phyloP scores from a whole-genome alignment of 1,140 invertebrate genomes.

The Drosophila ohnishii region DNA sequence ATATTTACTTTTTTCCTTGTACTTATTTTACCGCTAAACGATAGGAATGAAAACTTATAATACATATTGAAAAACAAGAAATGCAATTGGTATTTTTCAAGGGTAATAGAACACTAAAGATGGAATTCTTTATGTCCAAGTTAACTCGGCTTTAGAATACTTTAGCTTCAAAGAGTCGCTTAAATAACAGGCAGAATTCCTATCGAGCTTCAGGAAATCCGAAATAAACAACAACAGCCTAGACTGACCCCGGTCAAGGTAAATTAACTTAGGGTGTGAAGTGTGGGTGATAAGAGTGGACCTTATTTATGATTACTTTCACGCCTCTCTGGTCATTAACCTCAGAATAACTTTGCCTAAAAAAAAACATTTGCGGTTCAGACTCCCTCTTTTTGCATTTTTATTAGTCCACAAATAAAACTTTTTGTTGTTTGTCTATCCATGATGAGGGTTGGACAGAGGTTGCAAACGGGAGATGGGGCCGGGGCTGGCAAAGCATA shows the following conservation, averaged over 20 bases:
- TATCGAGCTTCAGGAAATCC: conserved; percentile 9
- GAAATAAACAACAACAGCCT: conserved; percentile 11
- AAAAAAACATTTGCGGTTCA: conserved; percentile 27
- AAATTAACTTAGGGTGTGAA: conserved; percentile 32
- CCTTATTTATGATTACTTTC: conserved; percentile 69
- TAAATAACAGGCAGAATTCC: not conserved
- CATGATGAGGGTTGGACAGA: conserved; percentile 36
- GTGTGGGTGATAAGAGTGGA: conserved; percentile 2
- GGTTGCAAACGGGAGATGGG: not conserved
- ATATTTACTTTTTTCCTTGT: not conserved
- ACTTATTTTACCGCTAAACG: not conserved
- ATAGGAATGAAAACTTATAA: not conserved
- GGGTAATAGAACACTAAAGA: not conserved
- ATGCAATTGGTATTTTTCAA: not conserved
- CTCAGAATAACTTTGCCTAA: conserved; percentile 30
- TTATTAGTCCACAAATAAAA: conserved; percentile 52
- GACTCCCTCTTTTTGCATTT: conserved; percentile 37
- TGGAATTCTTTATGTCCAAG: not conserved
- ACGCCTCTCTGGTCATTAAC: conserved; percentile 65
- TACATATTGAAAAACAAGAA: not conserved
- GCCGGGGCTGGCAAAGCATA: conserved; percentile 48
- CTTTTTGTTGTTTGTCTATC: conserved; percentile 46
- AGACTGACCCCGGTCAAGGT: conserved; percentile 25
- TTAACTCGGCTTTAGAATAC: not conserved
- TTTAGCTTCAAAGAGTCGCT: not conserved